Conservation (phyloP, 2,888 invertebrate species). For the Papilio protenor region DNA sequence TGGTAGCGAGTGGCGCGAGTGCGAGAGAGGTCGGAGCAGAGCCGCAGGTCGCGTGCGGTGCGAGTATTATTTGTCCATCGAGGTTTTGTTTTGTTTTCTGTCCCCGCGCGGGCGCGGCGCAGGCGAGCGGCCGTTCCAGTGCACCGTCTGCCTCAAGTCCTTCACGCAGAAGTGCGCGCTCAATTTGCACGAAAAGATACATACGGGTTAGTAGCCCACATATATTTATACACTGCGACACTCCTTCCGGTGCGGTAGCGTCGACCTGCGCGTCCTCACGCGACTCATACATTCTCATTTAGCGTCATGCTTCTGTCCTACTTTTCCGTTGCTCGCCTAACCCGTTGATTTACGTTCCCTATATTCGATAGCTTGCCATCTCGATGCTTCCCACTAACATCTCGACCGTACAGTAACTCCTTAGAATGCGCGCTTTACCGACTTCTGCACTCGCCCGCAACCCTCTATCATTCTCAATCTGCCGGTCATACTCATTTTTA, state of each 20-base stretch:
- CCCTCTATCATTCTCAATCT: constrained; percentile 65
- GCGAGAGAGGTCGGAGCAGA: constrained; percentile 10
- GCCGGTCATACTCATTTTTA: constrained; percentile 68
- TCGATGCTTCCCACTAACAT: constrained; percentile 82
- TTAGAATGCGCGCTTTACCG: constrained; percentile 71
- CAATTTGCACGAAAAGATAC: constrained; percentile 86
- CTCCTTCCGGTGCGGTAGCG: constrained; percentile 73
- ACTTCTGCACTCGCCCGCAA: constrained; percentile 76
- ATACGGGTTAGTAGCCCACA: constrained; percentile 86
- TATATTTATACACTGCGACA: constrained; percentile 67
- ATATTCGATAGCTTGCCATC: constrained; percentile 73
- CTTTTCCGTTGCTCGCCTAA: constrained; percentile 81
- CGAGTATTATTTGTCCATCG: constrained; percentile 82
- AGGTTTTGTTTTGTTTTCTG: constrained; percentile 85
- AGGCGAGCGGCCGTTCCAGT: constrained; percentile 86
- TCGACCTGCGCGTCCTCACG: constrained; percentile 65
- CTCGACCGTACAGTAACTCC: constrained; percentile 70
- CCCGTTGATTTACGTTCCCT: constrained; percentile 74
- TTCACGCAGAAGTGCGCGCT: constrained; percentile 86
- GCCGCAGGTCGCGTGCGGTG: constrained; percentile 47
- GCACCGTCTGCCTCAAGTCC: constrained; percentile 86
- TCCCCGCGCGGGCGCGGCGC: constrained; percentile 79
- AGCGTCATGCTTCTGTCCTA: constrained; percentile 80
- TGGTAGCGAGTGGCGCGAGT: constrained; percentile 62
- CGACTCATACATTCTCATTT: constrained; percentile 66